These are phyloP conservation scores for Trematomus loennbergii DNA, from an alignment of 2,113 vertebrate genomes.

Conservation along the genomic window DNA sequence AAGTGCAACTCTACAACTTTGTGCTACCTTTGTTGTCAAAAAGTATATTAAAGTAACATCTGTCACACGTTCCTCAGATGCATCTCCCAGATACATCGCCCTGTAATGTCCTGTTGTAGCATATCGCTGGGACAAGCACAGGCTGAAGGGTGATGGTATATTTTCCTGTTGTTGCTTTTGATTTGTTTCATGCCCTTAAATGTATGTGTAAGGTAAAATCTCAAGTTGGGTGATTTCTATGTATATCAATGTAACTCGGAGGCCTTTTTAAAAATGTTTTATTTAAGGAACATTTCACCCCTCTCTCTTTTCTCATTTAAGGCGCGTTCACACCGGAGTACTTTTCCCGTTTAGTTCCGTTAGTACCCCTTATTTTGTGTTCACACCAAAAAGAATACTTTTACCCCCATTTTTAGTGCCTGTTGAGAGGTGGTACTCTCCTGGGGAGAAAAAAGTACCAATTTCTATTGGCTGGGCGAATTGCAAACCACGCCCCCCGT, in stretches of 20 bases:
- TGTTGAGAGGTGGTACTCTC: too few species aligned
- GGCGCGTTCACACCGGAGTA: too few species aligned
- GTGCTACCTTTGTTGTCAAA: background rate
- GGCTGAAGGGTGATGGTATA: conserved; percentile 30
- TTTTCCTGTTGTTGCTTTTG: background rate
- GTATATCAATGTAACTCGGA: conserved; percentile 73
- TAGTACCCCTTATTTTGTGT: too few species aligned
- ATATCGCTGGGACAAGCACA: conserved; percentile 52
- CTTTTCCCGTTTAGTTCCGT: too few species aligned
- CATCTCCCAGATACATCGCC: conserved; percentile 5
- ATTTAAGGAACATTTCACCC: conserved; percentile 59
- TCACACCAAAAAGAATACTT: too few species aligned
- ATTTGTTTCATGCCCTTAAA: conserved; percentile 29
- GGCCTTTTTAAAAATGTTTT: conserved; percentile 74
- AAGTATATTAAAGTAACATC: background rate
- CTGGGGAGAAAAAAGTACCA: too few species aligned
- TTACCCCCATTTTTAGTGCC: too few species aligned
- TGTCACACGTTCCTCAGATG: conserved; percentile 2
- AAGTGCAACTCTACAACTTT: background rate
- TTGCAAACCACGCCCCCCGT: too few species aligned
- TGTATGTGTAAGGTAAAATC: conserved; percentile 51
- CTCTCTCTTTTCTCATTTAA: conserved; percentile 33
- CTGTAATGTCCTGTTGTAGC: conserved; percentile 57
- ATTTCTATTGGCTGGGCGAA: too few species aligned
- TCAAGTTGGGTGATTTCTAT: conserved; percentile 58